These are phyloP conservation scores for Camponotus floridanus DNA, from an alignment of 1,140 invertebrate species.

Conservation along the genomic window DNA sequence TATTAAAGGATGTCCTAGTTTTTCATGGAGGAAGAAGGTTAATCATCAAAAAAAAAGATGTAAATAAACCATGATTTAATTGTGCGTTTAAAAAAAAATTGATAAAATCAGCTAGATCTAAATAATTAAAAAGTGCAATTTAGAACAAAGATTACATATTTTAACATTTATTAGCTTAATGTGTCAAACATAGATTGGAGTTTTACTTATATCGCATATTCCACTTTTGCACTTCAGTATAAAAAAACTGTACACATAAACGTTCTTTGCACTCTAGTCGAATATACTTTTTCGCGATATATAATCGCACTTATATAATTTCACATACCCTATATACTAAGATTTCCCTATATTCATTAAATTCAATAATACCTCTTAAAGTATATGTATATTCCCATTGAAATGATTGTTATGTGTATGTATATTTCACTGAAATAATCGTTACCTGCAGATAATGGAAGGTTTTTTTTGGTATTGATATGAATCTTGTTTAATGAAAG, in stretches of 20 bases:
- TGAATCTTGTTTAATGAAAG: slow-evolving; percentile 88
- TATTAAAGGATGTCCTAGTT: slow-evolving; percentile 20
- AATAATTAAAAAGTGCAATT: neutral
- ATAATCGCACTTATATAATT: slow-evolving; percentile 24
- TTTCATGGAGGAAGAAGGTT: neutral
- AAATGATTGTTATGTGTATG: slow-evolving; percentile 29
- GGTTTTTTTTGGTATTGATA: slow-evolving; percentile 63
- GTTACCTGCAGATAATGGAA: slow-evolving; percentile 60
- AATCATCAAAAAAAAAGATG: slow-evolving; percentile 24
- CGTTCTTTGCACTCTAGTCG: slow-evolving; percentile 3
- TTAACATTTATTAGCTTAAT: slow-evolving; percentile 72
- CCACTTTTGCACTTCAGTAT: slow-evolving; percentile 68
- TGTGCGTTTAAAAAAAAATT: neutral
- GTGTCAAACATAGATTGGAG: slow-evolving; percentile 37
- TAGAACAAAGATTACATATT: slow-evolving; percentile 52
- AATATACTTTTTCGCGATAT: slow-evolving; percentile 18
- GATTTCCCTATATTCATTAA: slow-evolving; percentile 47
- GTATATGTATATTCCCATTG: slow-evolving; percentile 50
- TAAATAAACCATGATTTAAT: slow-evolving; percentile 15
- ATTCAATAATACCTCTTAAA: slow-evolving; percentile 56
- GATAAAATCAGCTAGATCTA: neutral
- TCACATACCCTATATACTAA: slow-evolving; percentile 3
- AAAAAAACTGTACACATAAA: slow-evolving; percentile 74
- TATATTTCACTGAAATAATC: slow-evolving; percentile 60
- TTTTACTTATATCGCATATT: slow-evolving; percentile 48